Conservation (phyloP, 2,797 vertebrate species). For the Hylomyscus alleni region DNA sequence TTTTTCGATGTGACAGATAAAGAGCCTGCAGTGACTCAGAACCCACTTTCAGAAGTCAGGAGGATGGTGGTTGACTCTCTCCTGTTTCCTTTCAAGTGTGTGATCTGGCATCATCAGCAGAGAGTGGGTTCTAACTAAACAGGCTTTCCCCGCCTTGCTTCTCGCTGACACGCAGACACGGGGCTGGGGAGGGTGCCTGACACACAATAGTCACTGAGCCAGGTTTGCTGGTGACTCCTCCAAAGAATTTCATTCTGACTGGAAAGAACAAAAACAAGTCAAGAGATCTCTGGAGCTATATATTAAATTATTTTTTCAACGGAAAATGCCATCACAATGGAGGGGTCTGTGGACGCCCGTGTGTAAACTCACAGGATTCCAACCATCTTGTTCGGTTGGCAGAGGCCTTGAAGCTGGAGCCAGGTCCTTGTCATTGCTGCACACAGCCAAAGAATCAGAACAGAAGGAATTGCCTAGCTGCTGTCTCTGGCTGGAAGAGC, state of each 20-base stretch:
- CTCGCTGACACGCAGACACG: accelerated
- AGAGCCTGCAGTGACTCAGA: neutral
- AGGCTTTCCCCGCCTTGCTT: neutral
- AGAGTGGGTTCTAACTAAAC: neutral
- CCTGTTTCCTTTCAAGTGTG: neutral
- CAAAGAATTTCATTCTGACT: neutral
- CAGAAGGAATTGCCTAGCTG: neutral
- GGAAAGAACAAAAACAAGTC: neutral
- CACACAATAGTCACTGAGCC: neutral
- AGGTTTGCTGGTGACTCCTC: neutral
- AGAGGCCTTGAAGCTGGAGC: too few species aligned
- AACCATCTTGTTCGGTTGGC: neutral
- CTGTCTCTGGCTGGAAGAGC: neutral
- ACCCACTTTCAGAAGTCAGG: neutral
- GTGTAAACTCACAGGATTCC: neutral
- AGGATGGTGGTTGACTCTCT: neutral
- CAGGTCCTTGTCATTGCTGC: neutral
- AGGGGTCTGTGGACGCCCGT: neutral
- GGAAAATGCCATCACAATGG: neutral
- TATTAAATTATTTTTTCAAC: neutral
- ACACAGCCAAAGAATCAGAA: neutral
- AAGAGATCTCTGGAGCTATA: neutral
- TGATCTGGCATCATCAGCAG: neutral
- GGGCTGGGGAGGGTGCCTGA: neutral
- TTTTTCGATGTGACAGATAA: too few species aligned